Base-by-base conservation (phyloP, 2,888 invertebrate genomes). In the Argynnis bischoffii region DNA sequence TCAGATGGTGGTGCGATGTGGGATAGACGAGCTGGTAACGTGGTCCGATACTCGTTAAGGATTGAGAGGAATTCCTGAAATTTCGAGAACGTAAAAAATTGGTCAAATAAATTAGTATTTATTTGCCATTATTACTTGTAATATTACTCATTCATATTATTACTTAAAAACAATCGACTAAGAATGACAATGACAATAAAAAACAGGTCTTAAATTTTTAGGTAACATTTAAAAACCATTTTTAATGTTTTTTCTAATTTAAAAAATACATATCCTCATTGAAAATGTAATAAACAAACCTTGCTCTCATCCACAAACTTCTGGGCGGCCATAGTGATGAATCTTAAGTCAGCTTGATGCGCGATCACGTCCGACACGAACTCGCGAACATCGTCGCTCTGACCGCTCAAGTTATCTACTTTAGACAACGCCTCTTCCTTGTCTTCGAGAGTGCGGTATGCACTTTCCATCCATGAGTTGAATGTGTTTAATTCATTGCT, bases 231-330 rank as follows among this genome's bases (percentile, higher is more conserved):
- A 51, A 51, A 51, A 51, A n/a, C 16, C 6, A 2, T 51, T 51
- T 50, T 50, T 6, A n/a, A 5, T 18, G 15, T 50, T 8, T n/a
- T 50, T 6, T n/a, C 50, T 16, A 51, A 16, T 15, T 16, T n/a
- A 3, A 15, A 16, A 16, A 16, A 6, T 16, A 16, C 3, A 41
- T 41, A 41, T 41, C 11, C 5, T 16, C 16, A 31, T 16, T n/a
- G 13, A 3, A 14, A 46, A 18, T 15, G 35, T 35, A 47, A 14
- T 21, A 53, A 51, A 3, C n/a, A 54, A 5, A 35, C 96, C 93
- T 98, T 98, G 85, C 98, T 97, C 89, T 99, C 98, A 79, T 99
- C 98, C 31, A 98, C 95, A 85, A 98, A 99, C 88, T 98, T 98
- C 91, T 98, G 98, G 1, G 98, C 98, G 1, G 98, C 96, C 97